These are phyloP conservation scores for Eriosoma lanigerum DNA, from an alignment of 1,140 invertebrate genomes.

Conservation along the genomic window DNA sequence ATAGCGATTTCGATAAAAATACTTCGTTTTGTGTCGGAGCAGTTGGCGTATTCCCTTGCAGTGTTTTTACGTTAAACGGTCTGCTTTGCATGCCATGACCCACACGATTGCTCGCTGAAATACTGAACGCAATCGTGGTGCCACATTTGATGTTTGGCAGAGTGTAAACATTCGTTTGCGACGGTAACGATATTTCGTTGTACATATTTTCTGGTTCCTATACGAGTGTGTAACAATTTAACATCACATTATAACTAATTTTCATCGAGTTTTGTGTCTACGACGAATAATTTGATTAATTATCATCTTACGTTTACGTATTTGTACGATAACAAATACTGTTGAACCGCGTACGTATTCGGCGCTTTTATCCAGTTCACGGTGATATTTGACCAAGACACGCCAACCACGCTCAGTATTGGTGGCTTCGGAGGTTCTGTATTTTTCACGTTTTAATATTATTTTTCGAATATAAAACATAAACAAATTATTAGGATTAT, in stretches of 20 bases:
- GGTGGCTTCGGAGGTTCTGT: constrained; percentile 63
- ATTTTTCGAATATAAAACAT: no score
- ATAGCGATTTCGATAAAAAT: no score
- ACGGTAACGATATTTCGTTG: constrained; percentile 52
- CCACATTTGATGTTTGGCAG: constrained; percentile 60
- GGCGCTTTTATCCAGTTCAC: constrained; percentile 42
- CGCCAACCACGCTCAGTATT: constrained; percentile 54
- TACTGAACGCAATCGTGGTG: constrained; percentile 69
- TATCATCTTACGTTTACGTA: constrained; percentile 16
- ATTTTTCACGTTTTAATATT: not conserved
- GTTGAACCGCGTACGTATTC: not conserved
- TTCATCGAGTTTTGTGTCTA: no score
- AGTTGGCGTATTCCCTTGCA: constrained; percentile 65
- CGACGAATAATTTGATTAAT: no score
- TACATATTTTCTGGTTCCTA: constrained; percentile 46
- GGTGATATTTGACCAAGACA: constrained; percentile 7
- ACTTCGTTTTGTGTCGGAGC: constrained; percentile 52
- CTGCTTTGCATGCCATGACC: constrained; percentile 59
- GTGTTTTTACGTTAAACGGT: constrained; percentile 60
- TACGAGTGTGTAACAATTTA: not conserved
- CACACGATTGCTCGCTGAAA: constrained; percentile 67
- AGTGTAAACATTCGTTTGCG: constrained; percentile 38
- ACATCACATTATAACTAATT: no score
- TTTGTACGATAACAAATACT: constrained; percentile 15
- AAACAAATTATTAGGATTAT: no score